phyloP scores from a whole-genome alignment of 2,888 invertebrate genomes.

The Deilephila elpenor region DNA sequence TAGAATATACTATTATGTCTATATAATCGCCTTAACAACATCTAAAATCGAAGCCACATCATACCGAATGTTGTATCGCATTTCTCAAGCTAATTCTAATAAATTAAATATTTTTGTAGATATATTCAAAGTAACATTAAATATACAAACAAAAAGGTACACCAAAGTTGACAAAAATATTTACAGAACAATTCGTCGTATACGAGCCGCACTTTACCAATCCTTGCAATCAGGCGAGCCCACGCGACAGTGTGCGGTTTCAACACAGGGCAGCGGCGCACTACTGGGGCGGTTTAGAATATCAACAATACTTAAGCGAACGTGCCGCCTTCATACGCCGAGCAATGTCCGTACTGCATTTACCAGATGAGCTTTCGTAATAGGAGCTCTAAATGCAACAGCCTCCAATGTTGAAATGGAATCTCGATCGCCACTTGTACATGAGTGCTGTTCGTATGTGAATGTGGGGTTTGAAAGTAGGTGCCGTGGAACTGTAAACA shows the following conservation, averaged over 20 bases:
- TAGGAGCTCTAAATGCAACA: slow-evolving; percentile 64
- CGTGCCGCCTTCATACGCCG: slow-evolving; percentile 58
- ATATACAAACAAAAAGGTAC: neutral
- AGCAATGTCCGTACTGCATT: slow-evolving; percentile 66
- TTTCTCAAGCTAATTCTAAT: too few species aligned
- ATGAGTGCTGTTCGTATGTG: slow-evolving; percentile 38
- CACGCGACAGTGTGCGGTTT: slow-evolving; percentile 74
- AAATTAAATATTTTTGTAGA: too few species aligned
- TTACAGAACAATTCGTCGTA: slow-evolving; percentile 48
- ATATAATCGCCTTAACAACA: too few species aligned
- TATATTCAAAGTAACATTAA: too few species aligned
- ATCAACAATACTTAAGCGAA: slow-evolving; percentile 76
- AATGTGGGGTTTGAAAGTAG: slow-evolving; percentile 3
- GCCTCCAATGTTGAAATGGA: slow-evolving; percentile 56
- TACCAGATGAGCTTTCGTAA: slow-evolving; percentile 76
- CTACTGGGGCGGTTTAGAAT: slow-evolving; percentile 74
- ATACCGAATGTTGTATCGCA: too few species aligned
- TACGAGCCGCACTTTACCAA: slow-evolving; percentile 52
- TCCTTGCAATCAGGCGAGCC: slow-evolving; percentile 73
- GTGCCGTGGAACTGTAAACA: slow-evolving; percentile 8
- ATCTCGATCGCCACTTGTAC: slow-evolving; percentile 61
- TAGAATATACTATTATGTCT: too few species aligned
- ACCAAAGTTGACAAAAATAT: neutral
- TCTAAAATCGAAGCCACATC: too few species aligned
- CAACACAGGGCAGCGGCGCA: slow-evolving; percentile 61